Percentiles rank a stretch among this genome's conserved stretches.
phyloP scores from a whole-genome alignment of 2,888 invertebrate genomes.

The Meteorus cinctellus region DNA sequence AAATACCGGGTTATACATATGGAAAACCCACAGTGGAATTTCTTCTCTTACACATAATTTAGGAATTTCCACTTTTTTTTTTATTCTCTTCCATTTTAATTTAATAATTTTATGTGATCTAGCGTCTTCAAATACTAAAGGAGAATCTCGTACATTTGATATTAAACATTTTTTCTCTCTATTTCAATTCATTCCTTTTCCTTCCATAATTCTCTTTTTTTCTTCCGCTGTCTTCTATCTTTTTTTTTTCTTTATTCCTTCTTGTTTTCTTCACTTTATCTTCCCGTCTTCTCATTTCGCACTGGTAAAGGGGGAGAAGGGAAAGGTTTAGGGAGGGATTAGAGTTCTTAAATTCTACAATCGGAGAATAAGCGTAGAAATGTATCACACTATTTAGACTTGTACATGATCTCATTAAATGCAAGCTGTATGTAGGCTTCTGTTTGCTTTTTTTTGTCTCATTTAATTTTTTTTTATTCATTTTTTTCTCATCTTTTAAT shows the following conservation, averaged over 20 bases:
- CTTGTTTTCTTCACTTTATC: neutral
- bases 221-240: neutral
- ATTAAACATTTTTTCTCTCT: neutral
- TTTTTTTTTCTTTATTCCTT: neutral
- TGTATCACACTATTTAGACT: constrained; percentile 70
- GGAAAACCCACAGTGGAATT: constrained; percentile 20
- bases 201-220: neutral
- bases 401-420: constrained; percentile 57
- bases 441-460: neutral
- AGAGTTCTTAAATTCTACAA: constrained; percentile 56
- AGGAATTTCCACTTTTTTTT: constrained; percentile 1
- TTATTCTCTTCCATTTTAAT: constrained; percentile 1
- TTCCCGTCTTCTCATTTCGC: neutral
- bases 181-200: neutral
- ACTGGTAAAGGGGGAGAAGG: constrained; percentile 4
- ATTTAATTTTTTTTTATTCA: neutral
- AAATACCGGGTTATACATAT: constrained; percentile 14
- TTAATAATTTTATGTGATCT: constrained; percentile 36
- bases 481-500: neutral
- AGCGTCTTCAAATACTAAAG: constrained; percentile 33
- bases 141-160: constrained; percentile 26
- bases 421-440: constrained; percentile 40
- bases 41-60: constrained; percentile 13
- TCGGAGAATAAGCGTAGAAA: constrained; percentile 71
- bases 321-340: neutral